Evolutionary conservation across 2,888 invertebrate species (phyloP).

Genomic region (Cheilosia vulpina): DNA sequence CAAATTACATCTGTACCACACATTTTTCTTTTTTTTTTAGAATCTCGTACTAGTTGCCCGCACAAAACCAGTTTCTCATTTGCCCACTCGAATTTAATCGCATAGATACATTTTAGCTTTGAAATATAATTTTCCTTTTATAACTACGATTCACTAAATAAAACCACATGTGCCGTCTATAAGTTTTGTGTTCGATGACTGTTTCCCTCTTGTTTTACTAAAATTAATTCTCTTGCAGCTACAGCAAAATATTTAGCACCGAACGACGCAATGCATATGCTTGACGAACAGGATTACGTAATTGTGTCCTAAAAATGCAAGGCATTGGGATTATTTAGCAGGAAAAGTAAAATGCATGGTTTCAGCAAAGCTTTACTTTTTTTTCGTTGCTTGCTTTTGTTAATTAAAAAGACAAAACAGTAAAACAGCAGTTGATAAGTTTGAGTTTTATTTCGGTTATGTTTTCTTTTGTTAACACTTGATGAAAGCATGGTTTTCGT

Average conservation of each 20-base stretch:
- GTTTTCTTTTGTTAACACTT: slow-evolving; percentile 13
- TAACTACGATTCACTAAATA: slow-evolving; percentile 32
- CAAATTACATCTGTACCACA: too few species aligned
- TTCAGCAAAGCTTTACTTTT: slow-evolving; percentile 30
- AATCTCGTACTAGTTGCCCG: too few species aligned
- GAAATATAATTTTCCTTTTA: slow-evolving; percentile 9
- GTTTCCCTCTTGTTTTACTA: slow-evolving; percentile 13
- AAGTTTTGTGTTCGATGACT: slow-evolving; percentile 24
- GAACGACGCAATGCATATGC: slow-evolving; percentile 88
- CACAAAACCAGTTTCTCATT: too few species aligned
- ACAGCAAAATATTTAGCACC: slow-evolving; percentile 87
- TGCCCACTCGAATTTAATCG: slow-evolving; percentile 13
- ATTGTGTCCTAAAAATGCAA: slow-evolving; percentile 78
- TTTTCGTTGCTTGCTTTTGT: slow-evolving; percentile 3
- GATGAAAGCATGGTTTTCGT: slow-evolving; percentile 56
- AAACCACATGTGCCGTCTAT: slow-evolving; percentile 59
- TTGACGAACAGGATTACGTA: slow-evolving; percentile 84
- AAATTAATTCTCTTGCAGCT: slow-evolving; percentile 79
- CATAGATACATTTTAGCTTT: slow-evolving; percentile 19
- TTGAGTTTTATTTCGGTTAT: slow-evolving; percentile 29
- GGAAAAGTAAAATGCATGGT: slow-evolving; percentile 41
- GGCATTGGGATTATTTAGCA: slow-evolving; percentile 14
- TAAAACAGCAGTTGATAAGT: slow-evolving; percentile 29
- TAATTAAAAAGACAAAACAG: slow-evolving; percentile 16
- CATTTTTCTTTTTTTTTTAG: too few species aligned